Evolutionary conservation across 2,113 vertebrate species (phyloP).

Genomic region (Barnardius zonarius): DNA sequence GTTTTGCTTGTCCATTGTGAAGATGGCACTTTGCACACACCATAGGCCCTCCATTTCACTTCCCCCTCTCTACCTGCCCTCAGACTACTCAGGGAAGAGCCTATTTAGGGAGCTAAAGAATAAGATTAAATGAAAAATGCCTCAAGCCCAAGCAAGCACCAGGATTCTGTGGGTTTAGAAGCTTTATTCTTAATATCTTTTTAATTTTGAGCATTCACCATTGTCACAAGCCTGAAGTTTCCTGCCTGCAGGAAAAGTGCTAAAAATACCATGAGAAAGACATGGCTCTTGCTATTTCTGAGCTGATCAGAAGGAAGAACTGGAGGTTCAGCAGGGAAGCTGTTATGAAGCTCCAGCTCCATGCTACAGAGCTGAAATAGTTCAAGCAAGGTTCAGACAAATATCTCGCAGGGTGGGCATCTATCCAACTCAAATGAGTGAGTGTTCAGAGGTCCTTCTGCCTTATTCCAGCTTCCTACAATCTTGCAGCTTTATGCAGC

Average conservation of each 20-base stretch:
- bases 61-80: not conserved
- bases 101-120: not conserved
- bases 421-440: not conserved
- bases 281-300: not conserved
- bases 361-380: not conserved
- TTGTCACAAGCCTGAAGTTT: not conserved
- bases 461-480: not conserved
- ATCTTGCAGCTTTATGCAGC: not conserved
- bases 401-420: not conserved
- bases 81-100: not conserved
- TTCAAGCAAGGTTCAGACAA: conserved; percentile 30
- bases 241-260: not conserved
- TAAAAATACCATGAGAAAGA: not conserved
- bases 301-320: not conserved
- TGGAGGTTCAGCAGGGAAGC: not conserved
- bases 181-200: not conserved
- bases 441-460: not conserved
- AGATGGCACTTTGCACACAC: not conserved
- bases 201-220: not conserved
- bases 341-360: not conserved
- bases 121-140: not conserved
- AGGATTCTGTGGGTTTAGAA: not conserved
- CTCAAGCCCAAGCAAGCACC: not conserved
- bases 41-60: not conserved
- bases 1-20: not conserved